Conservation (phyloP, 2,888 invertebrate species). For the Leptarthrus brevirostris region DNA sequence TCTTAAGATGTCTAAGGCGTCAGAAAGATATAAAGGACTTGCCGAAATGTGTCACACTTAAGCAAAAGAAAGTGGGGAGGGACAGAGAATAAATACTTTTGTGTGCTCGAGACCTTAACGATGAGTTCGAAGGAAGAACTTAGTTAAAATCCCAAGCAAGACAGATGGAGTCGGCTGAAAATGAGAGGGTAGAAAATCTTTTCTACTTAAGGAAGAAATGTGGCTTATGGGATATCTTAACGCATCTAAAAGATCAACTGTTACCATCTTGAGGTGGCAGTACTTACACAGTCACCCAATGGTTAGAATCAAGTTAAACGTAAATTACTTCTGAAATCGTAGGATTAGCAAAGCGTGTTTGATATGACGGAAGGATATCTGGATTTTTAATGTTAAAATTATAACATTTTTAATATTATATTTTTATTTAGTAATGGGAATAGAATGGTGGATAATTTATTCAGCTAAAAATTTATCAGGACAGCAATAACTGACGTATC, state of each 20-base stretch:
- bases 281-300: not conserved
- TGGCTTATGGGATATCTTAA: not conserved
- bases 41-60: not conserved
- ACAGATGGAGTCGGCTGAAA: not conserved
- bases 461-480: too few species aligned
- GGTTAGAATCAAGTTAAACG: not conserved
- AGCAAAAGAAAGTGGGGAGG: not conserved
- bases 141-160: not conserved
- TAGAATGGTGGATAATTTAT: too few species aligned
- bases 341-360: too few species aligned
- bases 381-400: too few species aligned
- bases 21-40: not conserved
- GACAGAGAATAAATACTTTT: not conserved
- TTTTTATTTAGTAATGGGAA: too few species aligned
- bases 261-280: not conserved
- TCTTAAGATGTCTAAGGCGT: not conserved
- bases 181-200: not conserved
- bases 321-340: not conserved
- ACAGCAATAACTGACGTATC: too few species aligned
- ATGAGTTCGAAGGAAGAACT: conserved; percentile 3
- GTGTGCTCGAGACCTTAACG: not conserved
- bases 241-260: not conserved
- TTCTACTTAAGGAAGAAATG: not conserved
- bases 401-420: too few species aligned
- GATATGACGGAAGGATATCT: too few species aligned